Evolutionary conservation across 1,140 invertebrate genomes (phyloP).

Genomic region (Apis dorsata): DNA sequence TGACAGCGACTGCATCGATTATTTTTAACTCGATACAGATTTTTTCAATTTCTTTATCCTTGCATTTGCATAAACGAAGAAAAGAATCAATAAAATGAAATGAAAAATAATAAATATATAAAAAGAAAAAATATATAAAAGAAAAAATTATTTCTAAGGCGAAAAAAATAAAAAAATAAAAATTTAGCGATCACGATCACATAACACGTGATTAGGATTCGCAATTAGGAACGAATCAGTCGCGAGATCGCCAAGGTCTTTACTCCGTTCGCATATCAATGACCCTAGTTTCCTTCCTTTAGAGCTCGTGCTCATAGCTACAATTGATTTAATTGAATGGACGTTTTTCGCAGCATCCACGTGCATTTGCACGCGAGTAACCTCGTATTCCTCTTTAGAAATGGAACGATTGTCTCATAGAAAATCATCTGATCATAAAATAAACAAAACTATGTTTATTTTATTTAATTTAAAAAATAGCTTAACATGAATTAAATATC

Average conservation of each 20-base stretch:
- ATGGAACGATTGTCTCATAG: neutral
- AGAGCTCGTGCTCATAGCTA: constrained; percentile 16
- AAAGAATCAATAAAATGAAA: no score
- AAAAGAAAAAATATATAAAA: neutral
- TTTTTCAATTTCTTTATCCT: neutral
- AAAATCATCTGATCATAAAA: neutral
- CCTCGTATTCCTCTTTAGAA: neutral
- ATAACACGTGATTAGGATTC: constrained; percentile 48
- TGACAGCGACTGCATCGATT: neutral
- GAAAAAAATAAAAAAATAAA: neutral
- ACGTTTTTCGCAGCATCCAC: constrained; percentile 33
- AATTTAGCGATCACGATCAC: neutral
- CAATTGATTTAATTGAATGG: constrained; percentile 38
- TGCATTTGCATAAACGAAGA: neutral
- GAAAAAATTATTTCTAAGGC: no score
- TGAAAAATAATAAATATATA: neutral
- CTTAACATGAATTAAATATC: constrained; percentile 3
- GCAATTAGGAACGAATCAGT: neutral
- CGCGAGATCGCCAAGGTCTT: constrained; percentile 32
- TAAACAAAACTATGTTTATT: no score
- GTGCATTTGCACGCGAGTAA: neutral
- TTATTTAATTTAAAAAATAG: neutral
- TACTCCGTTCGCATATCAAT: constrained; percentile 50
- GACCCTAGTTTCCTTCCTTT: constrained; percentile 28
- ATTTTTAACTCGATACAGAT: neutral